Base-by-base conservation (phyloP, 2,888 invertebrate genomes). In the Drosophila mercatorum region DNA sequence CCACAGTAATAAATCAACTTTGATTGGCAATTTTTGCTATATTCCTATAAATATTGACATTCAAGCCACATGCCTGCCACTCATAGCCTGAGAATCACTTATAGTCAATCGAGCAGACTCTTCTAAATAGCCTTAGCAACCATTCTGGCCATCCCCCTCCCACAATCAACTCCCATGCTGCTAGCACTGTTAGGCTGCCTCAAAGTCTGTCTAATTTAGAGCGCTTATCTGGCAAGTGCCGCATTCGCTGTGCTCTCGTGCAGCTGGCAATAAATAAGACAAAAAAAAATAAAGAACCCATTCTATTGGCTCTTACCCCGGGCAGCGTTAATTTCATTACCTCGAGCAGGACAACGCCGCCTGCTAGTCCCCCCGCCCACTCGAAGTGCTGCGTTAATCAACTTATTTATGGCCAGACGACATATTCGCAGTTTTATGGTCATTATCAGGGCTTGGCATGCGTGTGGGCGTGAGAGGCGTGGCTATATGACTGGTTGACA, bases 361-460 rank as follows among this genome's bases (percentile, higher is more conserved):
- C 22, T 22, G 2, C 22, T 22, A 22, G 22, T 22, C 22, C 22
- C 22, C 22, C 2, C 22, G 22, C 22, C 22, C 22, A 31, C 55
- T 49, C 38, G 36, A 36, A 17, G 26, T 40, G 26, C 44, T 7
- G 58, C 66, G 76, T 75, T 80, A 80, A 80, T 83, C 83, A 83
- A 80, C 70, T 80, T 80, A 80, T 80, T 80, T 80, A 80, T 83
- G 83, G 51, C 14, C 64, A 22, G 52, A 58, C 52, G 62, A 70
- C 69, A 70, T 70, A 59, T 76, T 65, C 67, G 67, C 55, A 43
- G 72, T 75, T 75, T 79, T 59, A 79, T 81, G 71, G 52, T 17
- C 69, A 68, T 75, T 80, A 80, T 80, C 83, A 68, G 72, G 49
- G 57, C 34, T 43, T 40, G 51, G 58, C 78, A 79, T 59, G 65